These are phyloP conservation scores for Betta splendens DNA, from an alignment of 2,797 vertebrate genomes.

Conservation along the genomic window DNA sequence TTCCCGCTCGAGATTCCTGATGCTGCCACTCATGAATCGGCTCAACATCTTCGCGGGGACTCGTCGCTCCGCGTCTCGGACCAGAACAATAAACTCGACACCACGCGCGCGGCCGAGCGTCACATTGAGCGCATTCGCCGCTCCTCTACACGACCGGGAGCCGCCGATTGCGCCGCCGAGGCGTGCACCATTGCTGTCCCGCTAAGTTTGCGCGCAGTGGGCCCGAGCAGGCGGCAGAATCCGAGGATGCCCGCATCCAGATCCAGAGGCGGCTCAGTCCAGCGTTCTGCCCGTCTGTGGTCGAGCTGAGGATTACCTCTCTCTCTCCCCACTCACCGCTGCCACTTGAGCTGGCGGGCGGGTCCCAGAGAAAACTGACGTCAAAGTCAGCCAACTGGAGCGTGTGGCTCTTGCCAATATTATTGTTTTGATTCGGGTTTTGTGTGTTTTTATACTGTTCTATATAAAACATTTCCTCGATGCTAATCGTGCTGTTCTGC, in stretches of 20 bases:
- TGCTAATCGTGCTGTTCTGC: no score
- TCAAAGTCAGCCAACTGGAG: slow-evolving; percentile 67
- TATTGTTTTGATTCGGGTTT: no score
- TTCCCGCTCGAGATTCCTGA: slow-evolving; percentile 96
- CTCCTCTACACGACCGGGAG: slow-evolving; percentile 62
- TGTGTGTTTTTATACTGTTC: no score
- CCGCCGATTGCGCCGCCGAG: slow-evolving; percentile 52
- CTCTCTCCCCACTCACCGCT: slow-evolving; percentile 75
- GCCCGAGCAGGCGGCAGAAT: slow-evolving; percentile 48
- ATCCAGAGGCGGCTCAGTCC: slow-evolving; percentile 60
- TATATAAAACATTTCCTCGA: no score
- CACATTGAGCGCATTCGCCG: slow-evolving; percentile 73
- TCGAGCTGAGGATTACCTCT: slow-evolving; percentile 64
- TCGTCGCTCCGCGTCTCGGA: slow-evolving; percentile 74
- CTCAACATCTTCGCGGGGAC: slow-evolving; percentile 93
- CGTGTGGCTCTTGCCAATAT: slow-evolving; percentile 5
- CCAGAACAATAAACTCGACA: slow-evolving; percentile 80
- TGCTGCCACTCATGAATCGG: slow-evolving; percentile 97
- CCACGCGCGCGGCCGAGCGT: slow-evolving; percentile 72
- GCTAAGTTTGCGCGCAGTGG: slow-evolving; percentile 53
- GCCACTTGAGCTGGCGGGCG: slow-evolving; percentile 76
- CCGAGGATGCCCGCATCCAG: slow-evolving; percentile 75
- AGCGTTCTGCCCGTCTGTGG: slow-evolving; percentile 50
- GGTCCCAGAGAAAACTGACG: slow-evolving; percentile 71
- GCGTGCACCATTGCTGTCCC: slow-evolving; percentile 73